phyloP scores from a whole-genome alignment of 2,113 vertebrate species.

The Apteryx owenii region DNA sequence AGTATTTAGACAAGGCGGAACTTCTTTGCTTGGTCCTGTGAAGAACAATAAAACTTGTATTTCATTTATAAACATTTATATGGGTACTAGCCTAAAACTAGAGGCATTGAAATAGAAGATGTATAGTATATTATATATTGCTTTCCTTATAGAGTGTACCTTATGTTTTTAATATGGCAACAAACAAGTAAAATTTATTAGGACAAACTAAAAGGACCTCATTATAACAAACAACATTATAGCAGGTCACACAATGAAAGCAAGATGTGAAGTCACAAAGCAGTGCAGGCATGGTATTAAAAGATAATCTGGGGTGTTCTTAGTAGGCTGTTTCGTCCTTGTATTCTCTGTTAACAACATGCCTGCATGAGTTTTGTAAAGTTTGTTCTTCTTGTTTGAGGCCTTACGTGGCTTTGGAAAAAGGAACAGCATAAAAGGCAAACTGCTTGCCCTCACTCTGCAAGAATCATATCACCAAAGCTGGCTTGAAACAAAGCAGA shows the following conservation, averaged over 20 bases:
- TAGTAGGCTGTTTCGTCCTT: not conserved
- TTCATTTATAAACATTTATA: conserved; percentile 56
- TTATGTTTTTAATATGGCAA: conserved; percentile 44
- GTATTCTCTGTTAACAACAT: not conserved
- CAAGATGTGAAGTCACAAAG: not conserved
- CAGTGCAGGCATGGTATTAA: not conserved
- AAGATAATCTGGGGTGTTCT: not conserved
- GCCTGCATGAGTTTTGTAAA: not conserved
- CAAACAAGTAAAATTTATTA: conserved; percentile 40
- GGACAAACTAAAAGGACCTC: conserved; percentile 45
- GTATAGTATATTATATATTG: conserved; percentile 68
- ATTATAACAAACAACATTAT: not conserved
- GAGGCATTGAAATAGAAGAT: conserved; percentile 55
- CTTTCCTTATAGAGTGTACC: conserved; percentile 63
- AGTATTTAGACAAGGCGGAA: conserved; percentile 44
- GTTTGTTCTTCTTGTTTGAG: conserved; percentile 57
- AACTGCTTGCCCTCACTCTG: not conserved
- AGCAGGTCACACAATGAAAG: conserved; percentile 20
- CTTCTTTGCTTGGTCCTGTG: conserved; percentile 43
- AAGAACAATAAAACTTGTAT: conserved; percentile 49
- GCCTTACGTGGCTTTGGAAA: not conserved
- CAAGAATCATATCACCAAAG: not conserved
- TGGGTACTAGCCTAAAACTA: conserved; percentile 36
- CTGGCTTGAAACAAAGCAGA: not conserved
- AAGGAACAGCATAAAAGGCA: not conserved